Percentiles rank a stretch among this genome's conserved stretches.
phyloP scores from a whole-genome alignment of 1,140 invertebrate species.

The Drosophila ercepeae region DNA sequence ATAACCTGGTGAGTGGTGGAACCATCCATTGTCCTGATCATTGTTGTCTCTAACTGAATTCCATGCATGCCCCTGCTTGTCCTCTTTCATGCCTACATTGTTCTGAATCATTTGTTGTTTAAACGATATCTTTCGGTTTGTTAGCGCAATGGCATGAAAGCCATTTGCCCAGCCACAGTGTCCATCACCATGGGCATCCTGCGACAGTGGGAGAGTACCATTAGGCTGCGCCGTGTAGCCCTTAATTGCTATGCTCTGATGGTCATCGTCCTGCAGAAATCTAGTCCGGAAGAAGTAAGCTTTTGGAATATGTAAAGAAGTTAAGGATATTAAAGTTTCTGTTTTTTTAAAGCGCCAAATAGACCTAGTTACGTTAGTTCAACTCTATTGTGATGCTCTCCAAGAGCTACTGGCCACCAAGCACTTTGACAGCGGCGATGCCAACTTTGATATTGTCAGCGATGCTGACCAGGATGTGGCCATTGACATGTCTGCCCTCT shows the following conservation, averaged over 20 bases:
- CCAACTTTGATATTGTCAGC: conserved; percentile 71
- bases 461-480: conserved; percentile 63
- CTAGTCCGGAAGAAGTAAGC: conserved; percentile 86
- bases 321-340: too few relatives aligned
- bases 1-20: conserved; percentile 83
- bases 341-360: conserved; percentile 85
- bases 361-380: conserved; percentile 85
- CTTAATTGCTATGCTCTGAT: conserved; percentile 86
- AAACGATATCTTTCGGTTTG: conserved; percentile 11
- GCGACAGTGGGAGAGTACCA: conserved; percentile 79
- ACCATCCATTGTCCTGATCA: conserved; percentile 34
- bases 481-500: conserved; percentile 69
- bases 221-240: conserved; percentile 83
- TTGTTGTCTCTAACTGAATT: conserved; percentile 57
- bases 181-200: conserved; percentile 85
- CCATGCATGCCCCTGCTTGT: conserved; percentile 36
- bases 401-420: conserved; percentile 70
- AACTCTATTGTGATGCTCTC: conserved; percentile 85
- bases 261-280: conserved; percentile 85
- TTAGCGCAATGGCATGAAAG: conserved; percentile 86
- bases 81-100: not conserved
- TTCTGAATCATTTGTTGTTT: not conserved
- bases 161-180: conserved; percentile 87
- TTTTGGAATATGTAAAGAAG: too few relatives aligned
- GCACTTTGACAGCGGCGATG: conserved; percentile 62